Conservation (phyloP, 2,797 vertebrate genomes). For the Malacoctenus gilli region DNA sequence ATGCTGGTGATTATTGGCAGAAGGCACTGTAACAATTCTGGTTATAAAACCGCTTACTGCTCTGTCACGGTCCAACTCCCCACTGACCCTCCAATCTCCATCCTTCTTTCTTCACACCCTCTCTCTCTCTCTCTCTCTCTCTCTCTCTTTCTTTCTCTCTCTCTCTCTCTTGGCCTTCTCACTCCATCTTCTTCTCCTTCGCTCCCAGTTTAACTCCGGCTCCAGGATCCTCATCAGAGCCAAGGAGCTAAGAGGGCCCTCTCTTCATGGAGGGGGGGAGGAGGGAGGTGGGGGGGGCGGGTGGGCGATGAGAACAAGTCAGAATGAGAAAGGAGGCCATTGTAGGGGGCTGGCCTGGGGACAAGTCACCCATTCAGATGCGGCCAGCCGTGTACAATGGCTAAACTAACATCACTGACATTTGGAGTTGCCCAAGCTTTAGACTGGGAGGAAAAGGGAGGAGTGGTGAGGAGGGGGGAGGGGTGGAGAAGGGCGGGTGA, state of each 20-base stretch:
- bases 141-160: slow-evolving; percentile 35
- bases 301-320: slow-evolving; percentile 80
- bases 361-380: slow-evolving; percentile 90
- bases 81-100: slow-evolving; percentile 50
- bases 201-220: slow-evolving; percentile 52
- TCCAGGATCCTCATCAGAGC: slow-evolving; percentile 58
- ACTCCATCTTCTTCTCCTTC: slow-evolving; percentile 41
- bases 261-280: slow-evolving; percentile 71
- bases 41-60: slow-evolving; percentile 69
- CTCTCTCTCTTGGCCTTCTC: slow-evolving; percentile 25
- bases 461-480: slow-evolving; percentile 24
- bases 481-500: too few species aligned
- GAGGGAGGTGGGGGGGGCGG: slow-evolving; percentile 56
- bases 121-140: slow-evolving; percentile 28
- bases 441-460: slow-evolving; percentile 71
- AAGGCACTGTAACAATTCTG: slow-evolving; percentile 68
- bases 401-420: slow-evolving; percentile 94
- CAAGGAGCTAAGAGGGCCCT: slow-evolving; percentile 66
- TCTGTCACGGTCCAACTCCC: slow-evolving; percentile 68
- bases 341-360: slow-evolving; percentile 87
- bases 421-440: slow-evolving; percentile 82
- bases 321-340: slow-evolving; percentile 81
- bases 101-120: slow-evolving; percentile 39
- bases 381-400: slow-evolving; percentile 92
- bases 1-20: slow-evolving; percentile 72